Evolutionary conservation across 2,888 invertebrate genomes (phyloP).

Genomic region (Rhaphigaster nebulosa): DNA sequence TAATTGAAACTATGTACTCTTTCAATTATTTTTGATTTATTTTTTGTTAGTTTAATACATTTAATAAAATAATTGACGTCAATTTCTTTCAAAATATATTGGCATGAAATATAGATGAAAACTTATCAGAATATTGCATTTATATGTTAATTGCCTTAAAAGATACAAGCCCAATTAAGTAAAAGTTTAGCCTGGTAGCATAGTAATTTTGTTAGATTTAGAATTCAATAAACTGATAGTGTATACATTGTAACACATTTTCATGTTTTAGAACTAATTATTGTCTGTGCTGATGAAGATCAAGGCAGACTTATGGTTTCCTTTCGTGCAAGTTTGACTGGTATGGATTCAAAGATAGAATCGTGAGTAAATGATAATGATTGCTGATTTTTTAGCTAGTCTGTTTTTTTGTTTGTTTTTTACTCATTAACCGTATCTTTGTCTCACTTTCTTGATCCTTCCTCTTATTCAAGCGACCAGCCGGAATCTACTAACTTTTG

Average conservation of each 20-base stretch:
- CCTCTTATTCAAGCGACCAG: not conserved
- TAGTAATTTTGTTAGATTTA: not conserved
- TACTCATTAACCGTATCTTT: not conserved
- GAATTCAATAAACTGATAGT: not conserved
- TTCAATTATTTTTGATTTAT: not conserved
- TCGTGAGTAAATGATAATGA: constrained; percentile 42
- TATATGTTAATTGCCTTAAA: not conserved
- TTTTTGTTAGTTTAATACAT: not conserved
- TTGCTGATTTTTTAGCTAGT: not conserved
- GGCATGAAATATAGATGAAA: constrained; percentile 6
- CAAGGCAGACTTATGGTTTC: constrained; percentile 55
- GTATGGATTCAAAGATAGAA: constrained; percentile 42
- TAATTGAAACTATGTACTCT: not conserved
- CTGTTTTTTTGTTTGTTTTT: not conserved
- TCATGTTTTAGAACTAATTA: not conserved
- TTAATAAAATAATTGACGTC: not conserved
- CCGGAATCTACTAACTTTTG: too few relatives aligned
- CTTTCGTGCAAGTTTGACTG: constrained; percentile 45
- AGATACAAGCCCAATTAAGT: not conserved
- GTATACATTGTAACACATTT: not conserved
- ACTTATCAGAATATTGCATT: not conserved
- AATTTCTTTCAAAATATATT: not conserved
- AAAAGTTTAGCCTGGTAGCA: not conserved
- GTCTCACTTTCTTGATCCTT: not conserved
- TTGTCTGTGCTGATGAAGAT: constrained; percentile 44